Conservation (phyloP, 2,113 vertebrate genomes). For the Megaptera novaeangliae region DNA sequence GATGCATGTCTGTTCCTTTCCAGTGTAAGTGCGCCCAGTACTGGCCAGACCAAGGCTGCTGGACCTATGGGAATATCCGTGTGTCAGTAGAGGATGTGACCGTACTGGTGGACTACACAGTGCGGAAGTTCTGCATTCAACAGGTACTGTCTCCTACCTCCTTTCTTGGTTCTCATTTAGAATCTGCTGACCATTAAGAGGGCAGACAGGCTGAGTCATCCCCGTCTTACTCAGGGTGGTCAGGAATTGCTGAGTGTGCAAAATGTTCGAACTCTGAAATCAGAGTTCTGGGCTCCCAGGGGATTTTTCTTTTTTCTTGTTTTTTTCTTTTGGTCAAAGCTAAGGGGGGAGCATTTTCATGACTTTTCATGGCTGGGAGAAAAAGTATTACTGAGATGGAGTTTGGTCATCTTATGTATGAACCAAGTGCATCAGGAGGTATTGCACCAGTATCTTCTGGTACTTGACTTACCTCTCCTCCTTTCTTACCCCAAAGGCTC, state of each 20-base stretch:
- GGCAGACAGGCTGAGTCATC: not conserved
- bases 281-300: not conserved
- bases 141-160: constrained; percentile 83
- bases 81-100: constrained; percentile 97
- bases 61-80: constrained; percentile 97
- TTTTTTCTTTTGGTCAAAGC: not conserved
- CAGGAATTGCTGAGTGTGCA: not conserved
- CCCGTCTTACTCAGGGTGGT: not conserved
- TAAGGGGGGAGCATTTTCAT: not conserved
- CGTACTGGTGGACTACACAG: constrained; percentile 96
- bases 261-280: constrained; percentile 2
- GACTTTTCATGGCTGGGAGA: not conserved
- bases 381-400: not conserved
- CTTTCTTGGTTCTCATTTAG: not conserved
- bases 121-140: constrained; percentile 98
- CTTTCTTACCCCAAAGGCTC: not conserved
- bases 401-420: not conserved
- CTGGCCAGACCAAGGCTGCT: constrained; percentile 99
- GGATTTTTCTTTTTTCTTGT: not conserved
- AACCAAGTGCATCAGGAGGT: not conserved
- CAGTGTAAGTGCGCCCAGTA: constrained; percentile 99
- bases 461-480: not conserved
- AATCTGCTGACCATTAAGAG: not conserved
- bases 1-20: not conserved
- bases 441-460: not conserved